Percentiles rank a stretch among this genome's conserved stretches.
Evolutionary conservation across 2,797 vertebrate species (phyloP).

Genomic region (Trachurus trachurus): DNA sequence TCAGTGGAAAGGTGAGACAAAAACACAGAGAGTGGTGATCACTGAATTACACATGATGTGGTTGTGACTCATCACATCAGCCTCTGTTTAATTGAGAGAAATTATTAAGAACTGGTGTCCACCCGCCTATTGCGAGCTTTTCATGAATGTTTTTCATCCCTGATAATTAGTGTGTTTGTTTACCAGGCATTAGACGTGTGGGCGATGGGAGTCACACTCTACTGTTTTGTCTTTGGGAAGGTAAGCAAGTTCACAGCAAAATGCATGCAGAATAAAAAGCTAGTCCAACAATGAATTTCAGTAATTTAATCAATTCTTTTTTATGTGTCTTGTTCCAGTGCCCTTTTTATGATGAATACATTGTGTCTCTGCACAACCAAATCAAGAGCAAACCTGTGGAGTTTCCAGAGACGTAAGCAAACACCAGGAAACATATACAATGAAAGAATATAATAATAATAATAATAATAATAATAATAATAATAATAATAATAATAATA

Average conservation of each 20-base stretch:
- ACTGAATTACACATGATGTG: background rate
- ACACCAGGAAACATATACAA: background rate
- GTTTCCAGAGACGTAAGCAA: slow-evolving; percentile 92
- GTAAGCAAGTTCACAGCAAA: slow-evolving; percentile 77
- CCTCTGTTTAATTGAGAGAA: slow-evolving; percentile 5
- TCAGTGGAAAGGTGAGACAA: slow-evolving; percentile 92
- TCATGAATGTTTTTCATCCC: slow-evolving; percentile 17
- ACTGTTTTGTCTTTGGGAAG: slow-evolving; percentile 95
- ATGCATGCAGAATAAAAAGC: background rate
- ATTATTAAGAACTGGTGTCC: slow-evolving; percentile 17
- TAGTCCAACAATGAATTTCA: background rate
- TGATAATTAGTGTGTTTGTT: slow-evolving; percentile 45
- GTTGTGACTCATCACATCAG: slow-evolving; percentile 2
- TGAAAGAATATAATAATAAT: too few relatives aligned
- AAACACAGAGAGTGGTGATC: background rate
- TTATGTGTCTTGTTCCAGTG: slow-evolving; percentile 83
- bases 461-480: too few relatives aligned
- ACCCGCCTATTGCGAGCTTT: background rate
- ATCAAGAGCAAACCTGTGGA: slow-evolving; percentile 93
- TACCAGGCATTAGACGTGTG: slow-evolving; percentile 95
- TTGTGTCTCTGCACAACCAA: slow-evolving; percentile 93
- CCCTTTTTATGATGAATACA: slow-evolving; percentile 95
- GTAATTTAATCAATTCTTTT: background rate
- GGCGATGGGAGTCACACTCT: slow-evolving; percentile 96
- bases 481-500: too few relatives aligned